A percentile compares a stretch with the other conserved stretches of the same genome.
phyloP scores from a whole-genome alignment of 2,888 invertebrate genomes.

The Gymnosoma rotundatum region DNA sequence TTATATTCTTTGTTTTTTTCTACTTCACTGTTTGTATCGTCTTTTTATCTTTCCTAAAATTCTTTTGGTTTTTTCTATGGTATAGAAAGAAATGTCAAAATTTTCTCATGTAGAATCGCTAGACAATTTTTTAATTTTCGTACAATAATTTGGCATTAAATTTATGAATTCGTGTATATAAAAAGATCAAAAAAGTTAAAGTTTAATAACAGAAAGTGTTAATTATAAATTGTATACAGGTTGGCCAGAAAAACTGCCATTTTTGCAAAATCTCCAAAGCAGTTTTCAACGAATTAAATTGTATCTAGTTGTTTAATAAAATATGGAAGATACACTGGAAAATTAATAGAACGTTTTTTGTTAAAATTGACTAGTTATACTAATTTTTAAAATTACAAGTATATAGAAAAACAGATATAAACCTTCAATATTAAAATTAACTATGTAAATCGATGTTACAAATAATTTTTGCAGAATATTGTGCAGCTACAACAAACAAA shows the following conservation, averaged over 20 bases:
- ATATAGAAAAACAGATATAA: background rate
- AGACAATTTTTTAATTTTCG: constrained; percentile 29
- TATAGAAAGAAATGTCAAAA: constrained; percentile 49
- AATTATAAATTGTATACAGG: background rate
- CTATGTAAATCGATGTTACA: background rate
- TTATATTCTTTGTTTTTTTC: background rate
- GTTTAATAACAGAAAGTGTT: background rate
- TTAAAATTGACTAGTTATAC: background rate
- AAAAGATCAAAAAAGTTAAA: background rate
- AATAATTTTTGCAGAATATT: background rate
- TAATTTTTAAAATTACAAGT: too few species aligned
- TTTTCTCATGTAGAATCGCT: constrained; percentile 27
- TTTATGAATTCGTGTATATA: constrained; percentile 4
- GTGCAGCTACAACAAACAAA: background rate
- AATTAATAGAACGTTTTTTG: constrained; percentile 14
- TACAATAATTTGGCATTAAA: constrained; percentile 47
- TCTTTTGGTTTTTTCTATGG: constrained; percentile 24
- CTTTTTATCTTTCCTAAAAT: constrained; percentile 62
- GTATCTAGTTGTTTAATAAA: constrained; percentile 11
- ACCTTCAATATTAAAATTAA: background rate
- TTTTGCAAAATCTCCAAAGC: constrained; percentile 17
- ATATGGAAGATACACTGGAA: constrained; percentile 27
- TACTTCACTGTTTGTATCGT: constrained; percentile 52
- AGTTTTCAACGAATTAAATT: constrained; percentile 25
- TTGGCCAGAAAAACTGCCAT: constrained; percentile 19